Evolutionary conservation across 2,797 vertebrate species (phyloP).

Genomic region (Argyrosomus regius): DNA sequence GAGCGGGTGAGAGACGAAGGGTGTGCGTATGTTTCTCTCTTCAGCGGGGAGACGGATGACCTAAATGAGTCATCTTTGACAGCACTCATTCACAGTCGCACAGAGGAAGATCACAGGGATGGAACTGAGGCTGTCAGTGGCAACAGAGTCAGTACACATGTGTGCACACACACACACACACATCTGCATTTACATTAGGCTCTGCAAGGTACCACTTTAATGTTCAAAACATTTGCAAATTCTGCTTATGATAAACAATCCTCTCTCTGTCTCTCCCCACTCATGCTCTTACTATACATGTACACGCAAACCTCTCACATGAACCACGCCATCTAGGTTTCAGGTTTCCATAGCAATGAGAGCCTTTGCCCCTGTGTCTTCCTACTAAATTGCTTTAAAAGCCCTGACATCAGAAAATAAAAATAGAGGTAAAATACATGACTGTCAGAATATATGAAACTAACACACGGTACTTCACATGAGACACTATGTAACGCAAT

Average conservation of each 20-base stretch:
- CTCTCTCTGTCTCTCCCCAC: background rate
- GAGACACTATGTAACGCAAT: background rate
- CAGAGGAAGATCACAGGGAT: slow-evolving; percentile 44
- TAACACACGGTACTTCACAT: background rate
- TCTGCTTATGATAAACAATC: slow-evolving; percentile 13
- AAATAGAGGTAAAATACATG: slow-evolving; percentile 27
- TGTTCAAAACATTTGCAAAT: slow-evolving; percentile 20
- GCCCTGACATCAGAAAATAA: slow-evolving; percentile 45
- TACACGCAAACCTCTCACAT: slow-evolving; percentile 1
- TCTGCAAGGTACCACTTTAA: slow-evolving; percentile 27
- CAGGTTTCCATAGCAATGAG: slow-evolving; percentile 71
- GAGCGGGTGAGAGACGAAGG: slow-evolving; percentile 19
- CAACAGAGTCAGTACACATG: slow-evolving; percentile 8
- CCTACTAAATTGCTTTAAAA: slow-evolving; percentile 50
- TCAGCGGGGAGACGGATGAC: slow-evolving; percentile 55
- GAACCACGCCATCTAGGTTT: slow-evolving; percentile 48
- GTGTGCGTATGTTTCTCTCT: slow-evolving; percentile 33
- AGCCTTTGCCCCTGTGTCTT: slow-evolving; percentile 48
- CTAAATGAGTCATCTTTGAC: slow-evolving; percentile 69
- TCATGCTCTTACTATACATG: slow-evolving; percentile 15
- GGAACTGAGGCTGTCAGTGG: slow-evolving; percentile 14
- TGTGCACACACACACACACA: background rate
- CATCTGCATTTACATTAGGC: slow-evolving; percentile 5
- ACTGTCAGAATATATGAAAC: slow-evolving; percentile 23
- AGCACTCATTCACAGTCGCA: slow-evolving; percentile 55